phyloP scores from a whole-genome alignment of 2,797 vertebrate species.

The Gobionotothen gibberifrons region DNA sequence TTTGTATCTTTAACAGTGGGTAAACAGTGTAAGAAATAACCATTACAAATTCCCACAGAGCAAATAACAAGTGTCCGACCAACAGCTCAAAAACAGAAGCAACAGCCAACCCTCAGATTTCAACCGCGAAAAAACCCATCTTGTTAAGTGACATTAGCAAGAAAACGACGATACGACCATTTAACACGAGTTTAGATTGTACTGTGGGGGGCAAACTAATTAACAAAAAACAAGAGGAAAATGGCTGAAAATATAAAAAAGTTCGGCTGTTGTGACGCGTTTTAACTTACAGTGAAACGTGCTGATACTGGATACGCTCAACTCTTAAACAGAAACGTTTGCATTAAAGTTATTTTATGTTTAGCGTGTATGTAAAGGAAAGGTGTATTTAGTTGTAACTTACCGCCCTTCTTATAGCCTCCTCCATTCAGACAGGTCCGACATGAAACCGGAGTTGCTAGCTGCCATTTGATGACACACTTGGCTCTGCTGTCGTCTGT shows the following conservation, averaged over 20 bases:
- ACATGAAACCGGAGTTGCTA: not conserved
- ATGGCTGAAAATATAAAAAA: not conserved
- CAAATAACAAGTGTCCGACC: not conserved
- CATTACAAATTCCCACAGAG: not conserved
- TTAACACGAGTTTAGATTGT: not conserved
- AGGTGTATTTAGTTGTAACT: not conserved
- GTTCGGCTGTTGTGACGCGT: not conserved
- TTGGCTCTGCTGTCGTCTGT: fast-evolving
- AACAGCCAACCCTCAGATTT: not conserved
- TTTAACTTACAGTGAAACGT: not conserved
- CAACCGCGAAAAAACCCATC: not conserved
- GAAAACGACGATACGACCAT: not conserved
- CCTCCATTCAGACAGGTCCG: slow-evolving; percentile 50
- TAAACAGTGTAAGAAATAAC: not conserved
- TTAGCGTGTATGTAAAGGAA: not conserved
- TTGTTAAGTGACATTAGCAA: not conserved
- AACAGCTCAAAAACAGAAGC: not conserved
- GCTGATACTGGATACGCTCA: not conserved
- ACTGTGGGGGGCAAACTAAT: not conserved
- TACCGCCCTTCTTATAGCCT: slow-evolving; percentile 26
- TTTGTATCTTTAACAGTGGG: not conserved
- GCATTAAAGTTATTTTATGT: not conserved
- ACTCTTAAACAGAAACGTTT: not conserved
- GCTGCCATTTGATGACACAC: not conserved
- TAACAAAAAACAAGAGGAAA: not conserved